Evolutionary conservation across 23 tunicate species (phyloP).

Genomic region (Botrylloides violaceus): DNA sequence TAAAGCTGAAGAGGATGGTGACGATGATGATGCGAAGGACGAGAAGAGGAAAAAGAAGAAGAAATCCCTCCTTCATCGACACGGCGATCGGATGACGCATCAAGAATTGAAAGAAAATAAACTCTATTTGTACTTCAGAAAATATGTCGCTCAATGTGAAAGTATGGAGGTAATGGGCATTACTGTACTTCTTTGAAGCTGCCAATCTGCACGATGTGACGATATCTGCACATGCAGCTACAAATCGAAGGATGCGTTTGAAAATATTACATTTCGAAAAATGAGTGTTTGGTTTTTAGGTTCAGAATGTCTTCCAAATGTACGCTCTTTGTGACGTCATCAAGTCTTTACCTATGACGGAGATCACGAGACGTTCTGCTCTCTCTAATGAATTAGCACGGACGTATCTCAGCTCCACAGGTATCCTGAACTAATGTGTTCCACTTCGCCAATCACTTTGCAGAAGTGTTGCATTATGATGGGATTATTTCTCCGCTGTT

Average conservation of each 20-base stretch:
- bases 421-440: slow-evolving; percentile 2
- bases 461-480: too few species aligned
- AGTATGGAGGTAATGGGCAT: slow-evolving; percentile 88
- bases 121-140: slow-evolving; percentile 50
- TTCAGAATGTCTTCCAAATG: slow-evolving; percentile 81
- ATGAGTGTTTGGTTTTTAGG: too few species aligned
- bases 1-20: slow-evolving; percentile 40
- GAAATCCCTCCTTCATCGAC: slow-evolving; percentile 49
- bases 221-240: not conserved
- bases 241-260: not conserved
- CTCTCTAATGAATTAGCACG: slow-evolving; percentile 44
- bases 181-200: too few species aligned
- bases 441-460: not conserved
- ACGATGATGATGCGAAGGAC: slow-evolving; percentile 28
- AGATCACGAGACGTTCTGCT: slow-evolving; percentile 35
- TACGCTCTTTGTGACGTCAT: slow-evolving; percentile 58
- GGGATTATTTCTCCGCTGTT: not conserved
- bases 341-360: slow-evolving; percentile 30
- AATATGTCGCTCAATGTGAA: slow-evolving; percentile 78
- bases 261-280: too few species aligned
- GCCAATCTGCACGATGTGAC: too few species aligned
- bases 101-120: slow-evolving; percentile 63
- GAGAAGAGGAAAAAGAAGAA: slow-evolving; percentile 46
- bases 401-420: slow-evolving; percentile 60
- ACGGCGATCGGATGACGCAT: slow-evolving; percentile 63